Conservation (phyloP, 2,797 vertebrate genomes). For the Malacoctenus gilli region DNA sequence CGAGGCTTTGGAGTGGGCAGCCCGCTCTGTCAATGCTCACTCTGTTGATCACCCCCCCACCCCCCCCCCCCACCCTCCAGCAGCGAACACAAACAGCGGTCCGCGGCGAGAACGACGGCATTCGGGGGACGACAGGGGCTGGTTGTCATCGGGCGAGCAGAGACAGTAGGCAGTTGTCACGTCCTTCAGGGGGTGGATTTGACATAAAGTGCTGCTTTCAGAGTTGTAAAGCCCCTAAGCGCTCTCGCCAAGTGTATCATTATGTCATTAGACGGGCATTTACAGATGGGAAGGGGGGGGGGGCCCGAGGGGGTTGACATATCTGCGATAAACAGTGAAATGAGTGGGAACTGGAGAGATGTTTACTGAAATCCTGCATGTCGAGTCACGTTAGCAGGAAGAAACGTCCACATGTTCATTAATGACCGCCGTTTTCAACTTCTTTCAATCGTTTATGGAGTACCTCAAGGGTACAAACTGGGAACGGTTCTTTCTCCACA, state of each 20-base stretch:
- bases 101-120: too few relatives aligned
- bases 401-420: too few relatives aligned
- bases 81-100: constrained; percentile 47
- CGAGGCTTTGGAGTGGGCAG: constrained; percentile 17
- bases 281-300: constrained; percentile 8
- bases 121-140: constrained; percentile 38
- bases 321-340: constrained; percentile 29
- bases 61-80: constrained; percentile 14
- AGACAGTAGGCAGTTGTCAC: constrained; percentile 57
- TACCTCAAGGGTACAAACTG: neutral
- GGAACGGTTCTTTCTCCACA: too few relatives aligned
- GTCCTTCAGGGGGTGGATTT: constrained; percentile 41
- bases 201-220: constrained; percentile 61
- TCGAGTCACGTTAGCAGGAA: too few relatives aligned
- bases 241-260: constrained; percentile 59
- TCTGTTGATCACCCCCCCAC: constrained; percentile 29
- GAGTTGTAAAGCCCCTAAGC: constrained; percentile 29
- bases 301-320: constrained; percentile 12
- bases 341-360: neutral
- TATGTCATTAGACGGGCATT: constrained; percentile 57
- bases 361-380: too few relatives aligned
- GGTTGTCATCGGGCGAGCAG: constrained; percentile 40
- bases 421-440: too few relatives aligned
- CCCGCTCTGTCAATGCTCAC: constrained; percentile 27
- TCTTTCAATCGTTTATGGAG: too few relatives aligned